Evolutionary conservation across 2,888 invertebrate species (phyloP).

Genomic region (Cosmia trapezina): DNA sequence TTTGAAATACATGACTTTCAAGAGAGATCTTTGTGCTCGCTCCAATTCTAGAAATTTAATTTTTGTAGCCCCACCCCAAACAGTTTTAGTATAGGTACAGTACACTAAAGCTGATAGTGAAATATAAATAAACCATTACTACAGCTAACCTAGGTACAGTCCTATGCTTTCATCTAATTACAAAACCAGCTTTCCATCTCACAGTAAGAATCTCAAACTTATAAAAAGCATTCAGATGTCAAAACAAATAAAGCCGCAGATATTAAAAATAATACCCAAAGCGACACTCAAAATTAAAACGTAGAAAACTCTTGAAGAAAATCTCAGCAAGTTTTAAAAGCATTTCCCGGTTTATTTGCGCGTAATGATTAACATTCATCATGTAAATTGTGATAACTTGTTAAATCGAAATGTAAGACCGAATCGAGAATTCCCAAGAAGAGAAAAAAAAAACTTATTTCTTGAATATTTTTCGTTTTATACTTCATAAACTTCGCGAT

Average conservation of each 20-base stretch:
- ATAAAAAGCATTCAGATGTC: constrained; percentile 53
- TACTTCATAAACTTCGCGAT: constrained; percentile 74
- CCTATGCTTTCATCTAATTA: neutral
- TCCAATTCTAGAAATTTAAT: too few species aligned
- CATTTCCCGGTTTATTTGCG: constrained; percentile 81
- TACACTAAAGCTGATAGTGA: too few species aligned
- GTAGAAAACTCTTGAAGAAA: constrained; percentile 65
- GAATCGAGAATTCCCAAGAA: constrained; percentile 65
- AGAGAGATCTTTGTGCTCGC: too few species aligned
- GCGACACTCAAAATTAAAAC: constrained; percentile 71
- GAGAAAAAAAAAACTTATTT: constrained; percentile 64
- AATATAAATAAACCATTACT: too few species aligned
- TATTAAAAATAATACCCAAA: constrained; percentile 57
- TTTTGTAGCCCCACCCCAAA: too few species aligned
- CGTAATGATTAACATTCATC: constrained; percentile 82
- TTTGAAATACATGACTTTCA: too few species aligned
- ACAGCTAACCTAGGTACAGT: neutral
- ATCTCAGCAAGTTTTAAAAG: constrained; percentile 74
- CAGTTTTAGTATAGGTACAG: too few species aligned
- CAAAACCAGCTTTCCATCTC: constrained; percentile 2
- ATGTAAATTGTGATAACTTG: constrained; percentile 87
- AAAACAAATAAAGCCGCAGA: constrained; percentile 57
- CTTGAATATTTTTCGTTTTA: constrained; percentile 71
- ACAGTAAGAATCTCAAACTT: constrained; percentile 32
- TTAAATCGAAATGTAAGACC: constrained; percentile 79